Conservation (phyloP, 2,888 invertebrate species). For the Nowickia ferox region DNA sequence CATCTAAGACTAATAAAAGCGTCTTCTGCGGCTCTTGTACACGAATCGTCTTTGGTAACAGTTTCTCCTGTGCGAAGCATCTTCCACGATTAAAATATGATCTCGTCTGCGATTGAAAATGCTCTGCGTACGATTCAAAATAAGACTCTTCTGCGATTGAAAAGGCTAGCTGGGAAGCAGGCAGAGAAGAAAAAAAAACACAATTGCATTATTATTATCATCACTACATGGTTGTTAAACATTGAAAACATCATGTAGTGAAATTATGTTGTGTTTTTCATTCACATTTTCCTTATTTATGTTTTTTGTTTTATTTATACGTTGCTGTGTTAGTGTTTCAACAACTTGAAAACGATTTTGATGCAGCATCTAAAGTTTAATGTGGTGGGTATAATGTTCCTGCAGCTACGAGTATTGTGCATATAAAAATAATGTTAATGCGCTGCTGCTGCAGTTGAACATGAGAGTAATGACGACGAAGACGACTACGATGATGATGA, state of each 20-base stretch:
- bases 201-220: slow-evolving; percentile 71
- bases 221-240: slow-evolving; percentile 74
- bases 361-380: slow-evolving; percentile 65
- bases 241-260: slow-evolving; percentile 72
- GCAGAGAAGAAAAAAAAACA: slow-evolving; percentile 47
- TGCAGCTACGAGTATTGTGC: slow-evolving; percentile 11
- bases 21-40: too few relatives aligned
- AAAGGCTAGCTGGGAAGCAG: too few relatives aligned
- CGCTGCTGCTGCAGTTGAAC: slow-evolving; percentile 32
- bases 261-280: slow-evolving; percentile 69
- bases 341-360: slow-evolving; percentile 37
- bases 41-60: too few relatives aligned
- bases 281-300: slow-evolving; percentile 41
- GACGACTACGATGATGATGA: slow-evolving; percentile 7
- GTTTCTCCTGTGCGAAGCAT: too few relatives aligned
- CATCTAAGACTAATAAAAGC: too few relatives aligned
- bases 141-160: too few relatives aligned
- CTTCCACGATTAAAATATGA: too few relatives aligned
- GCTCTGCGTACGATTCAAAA: too few relatives aligned
- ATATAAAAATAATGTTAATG: slow-evolving; percentile 57
- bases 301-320: not conserved
- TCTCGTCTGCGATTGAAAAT: too few relatives aligned
- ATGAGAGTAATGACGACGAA: slow-evolving; percentile 2
- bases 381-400: slow-evolving; percentile 67
- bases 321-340: not conserved